A percentile compares a stretch with the other conserved stretches of the same genome.
These are phyloP conservation scores for Caenorhabditis remanei DNA, from an alignment of 1,140 invertebrate genomes.

Conservation along the genomic window DNA sequence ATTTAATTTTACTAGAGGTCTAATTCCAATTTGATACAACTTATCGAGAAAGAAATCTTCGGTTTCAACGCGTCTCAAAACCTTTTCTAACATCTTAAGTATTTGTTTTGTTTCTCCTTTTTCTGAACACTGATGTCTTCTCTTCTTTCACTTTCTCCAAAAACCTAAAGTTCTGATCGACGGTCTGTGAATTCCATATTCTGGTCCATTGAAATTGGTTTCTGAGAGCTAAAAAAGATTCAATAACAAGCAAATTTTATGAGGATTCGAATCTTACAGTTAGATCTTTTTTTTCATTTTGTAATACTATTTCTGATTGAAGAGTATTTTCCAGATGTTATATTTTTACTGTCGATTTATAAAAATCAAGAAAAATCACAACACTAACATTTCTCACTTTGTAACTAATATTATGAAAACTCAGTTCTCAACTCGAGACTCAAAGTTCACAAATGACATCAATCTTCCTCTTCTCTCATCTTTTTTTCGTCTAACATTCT, in stretches of 20 bases:
- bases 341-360: too few relatives aligned
- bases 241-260: too few relatives aligned
- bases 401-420: neutral
- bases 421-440: constrained; percentile 4
- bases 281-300: too few relatives aligned
- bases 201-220: neutral
- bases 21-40: too few relatives aligned
- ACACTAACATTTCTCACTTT: too few relatives aligned
- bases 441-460: constrained; percentile 53
- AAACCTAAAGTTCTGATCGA: neutral
- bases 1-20: too few relatives aligned
- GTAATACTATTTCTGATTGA: too few relatives aligned
- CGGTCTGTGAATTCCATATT: constrained; percentile 12
- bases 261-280: too few relatives aligned
- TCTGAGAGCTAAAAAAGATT: neutral
- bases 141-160: neutral
- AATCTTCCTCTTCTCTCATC: neutral
- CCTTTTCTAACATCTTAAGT: neutral
- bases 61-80: too few relatives aligned
- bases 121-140: constrained; percentile 49
- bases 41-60: too few relatives aligned
- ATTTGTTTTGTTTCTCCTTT: neutral
- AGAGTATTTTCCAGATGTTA: too few relatives aligned
- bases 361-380: too few relatives aligned
- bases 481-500: constrained; percentile 5